Base-by-base conservation (phyloP, 2,888 invertebrate species). In the Drosophila anomalata region DNA sequence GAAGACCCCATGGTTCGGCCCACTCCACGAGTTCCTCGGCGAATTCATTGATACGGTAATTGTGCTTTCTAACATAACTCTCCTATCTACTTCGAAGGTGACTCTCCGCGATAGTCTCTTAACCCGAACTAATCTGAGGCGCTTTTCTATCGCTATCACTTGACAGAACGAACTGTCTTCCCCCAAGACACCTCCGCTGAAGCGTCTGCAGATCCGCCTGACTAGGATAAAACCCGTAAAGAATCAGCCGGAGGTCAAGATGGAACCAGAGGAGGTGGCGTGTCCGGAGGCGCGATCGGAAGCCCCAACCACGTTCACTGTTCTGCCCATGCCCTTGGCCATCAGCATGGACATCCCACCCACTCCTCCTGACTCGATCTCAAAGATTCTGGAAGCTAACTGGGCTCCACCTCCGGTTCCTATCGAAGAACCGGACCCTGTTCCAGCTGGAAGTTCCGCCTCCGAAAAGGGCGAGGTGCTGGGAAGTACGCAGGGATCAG, bases 1-100 rank as follows among this genome's bases (percentile, higher is more conserved):
- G 0, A 87, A 77, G 41, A 56, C 59, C 12, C 22, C 62, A 1
- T 81, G 81, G 88, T 81, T 88, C 47, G 53, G 51, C 0, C 75
- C 87, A 0, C 26, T 81, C 3, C 72, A 81, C 56, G 51, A 53
- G n/a, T 83, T 87, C 14, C 24, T 81, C 5, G 70, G 67, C 0
- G 61, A 61, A 22, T 75, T 59, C 31, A 12, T 80, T 0, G 81
- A 84, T 5, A 68, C 56, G 84, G 81, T 88, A 73, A 26, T 7
- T 58, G 22, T n/a, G n/a, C 5, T 1, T 36, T 36, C 36, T 36
- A 36, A 36, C 14, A n/a, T n/a, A 36, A 36, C 7, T 36, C n/a
- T 36, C n/a, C 6, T 36, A 36, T 36, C n/a, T 36, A 2, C n/a
- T 36, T n/a, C 7, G 36, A 14, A 36, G 36, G 36, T 36, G 36